Percentiles rank a stretch among this genome's conserved stretches.
These are phyloP conservation scores for Pentamera pediparva DNA, from an alignment of 53 echinoderm and acorn worm genomes.

Conservation along the genomic window DNA sequence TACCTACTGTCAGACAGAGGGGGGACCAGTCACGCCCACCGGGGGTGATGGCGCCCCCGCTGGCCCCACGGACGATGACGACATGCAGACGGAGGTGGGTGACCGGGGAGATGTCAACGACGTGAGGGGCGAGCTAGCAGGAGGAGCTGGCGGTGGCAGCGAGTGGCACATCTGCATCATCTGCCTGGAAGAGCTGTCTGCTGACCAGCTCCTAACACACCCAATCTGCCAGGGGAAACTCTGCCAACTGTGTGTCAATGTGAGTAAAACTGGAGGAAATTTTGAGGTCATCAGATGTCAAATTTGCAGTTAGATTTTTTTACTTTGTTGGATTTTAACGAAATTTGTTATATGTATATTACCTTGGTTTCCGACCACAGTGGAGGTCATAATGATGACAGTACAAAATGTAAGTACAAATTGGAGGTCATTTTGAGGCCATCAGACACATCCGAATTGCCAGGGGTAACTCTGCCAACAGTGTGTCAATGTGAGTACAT, in stretches of 20 bases:
- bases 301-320: background rate
- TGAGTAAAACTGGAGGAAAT: conserved; percentile 19
- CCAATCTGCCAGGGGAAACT: conserved; percentile 69
- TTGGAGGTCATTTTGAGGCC: no score
- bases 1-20: no score
- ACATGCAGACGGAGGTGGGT: conserved; percentile 14
- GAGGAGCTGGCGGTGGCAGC: background rate
- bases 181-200: conserved; percentile 90
- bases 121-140: conserved; percentile 2
- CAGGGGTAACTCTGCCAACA: no score
- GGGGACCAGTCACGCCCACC: no score
- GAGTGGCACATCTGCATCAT: conserved; percentile 91
- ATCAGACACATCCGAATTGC: no score
- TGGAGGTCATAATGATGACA: no score
- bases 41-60: background rate
- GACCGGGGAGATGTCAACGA: conserved; percentile 5
- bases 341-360: no score
- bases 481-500: no score
- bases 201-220: conserved; percentile 81
- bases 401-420: no score
- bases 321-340: background rate
- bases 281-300: background rate
- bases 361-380: no score
- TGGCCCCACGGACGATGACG: background rate
- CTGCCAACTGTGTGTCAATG: conserved; percentile 88